A percentile compares a stretch with the other conserved stretches of the same genome.
Conservation (phyloP, 2,888 invertebrate species). For the Heteromyza rotundicornis region DNA sequence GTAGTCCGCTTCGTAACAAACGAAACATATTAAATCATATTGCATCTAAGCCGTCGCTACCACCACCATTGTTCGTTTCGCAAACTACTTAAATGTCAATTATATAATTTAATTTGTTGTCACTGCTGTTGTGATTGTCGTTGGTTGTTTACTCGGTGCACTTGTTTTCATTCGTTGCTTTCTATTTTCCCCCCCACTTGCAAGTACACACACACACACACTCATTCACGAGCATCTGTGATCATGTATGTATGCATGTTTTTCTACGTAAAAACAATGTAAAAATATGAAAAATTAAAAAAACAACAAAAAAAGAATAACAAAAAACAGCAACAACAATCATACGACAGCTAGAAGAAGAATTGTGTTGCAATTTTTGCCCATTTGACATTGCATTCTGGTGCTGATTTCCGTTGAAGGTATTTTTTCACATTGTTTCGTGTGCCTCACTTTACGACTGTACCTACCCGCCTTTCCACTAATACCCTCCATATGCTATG, state of each 20-base stretch:
- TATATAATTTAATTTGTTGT: conserved; percentile 12
- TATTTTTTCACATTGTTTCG: neutral
- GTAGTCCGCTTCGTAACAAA: too few species aligned
- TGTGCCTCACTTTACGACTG: neutral
- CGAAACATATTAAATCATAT: neutral
- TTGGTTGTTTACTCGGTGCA: neutral
- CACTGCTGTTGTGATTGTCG: neutral
- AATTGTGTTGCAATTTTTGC: conserved; percentile 13
- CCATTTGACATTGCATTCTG: conserved; percentile 16
- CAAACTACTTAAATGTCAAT: neutral
- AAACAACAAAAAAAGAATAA: neutral
- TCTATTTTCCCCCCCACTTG: too few species aligned
- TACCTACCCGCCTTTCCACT: neutral
- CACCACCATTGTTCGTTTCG: neutral
- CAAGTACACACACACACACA: too few species aligned
- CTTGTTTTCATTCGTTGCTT: neutral
- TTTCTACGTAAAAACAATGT: neutral
- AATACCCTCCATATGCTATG: neutral
- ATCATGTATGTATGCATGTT: too few species aligned
- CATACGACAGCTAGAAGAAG: neutral
- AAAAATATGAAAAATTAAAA: neutral
- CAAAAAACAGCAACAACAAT: too few species aligned
- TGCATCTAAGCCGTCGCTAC: neutral
- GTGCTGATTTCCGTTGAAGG: conserved; percentile 15
- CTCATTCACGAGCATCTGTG: too few species aligned